These are phyloP conservation scores for Holacanthus passer DNA, from an alignment of 2,113 vertebrate species.

Conservation along the genomic window DNA sequence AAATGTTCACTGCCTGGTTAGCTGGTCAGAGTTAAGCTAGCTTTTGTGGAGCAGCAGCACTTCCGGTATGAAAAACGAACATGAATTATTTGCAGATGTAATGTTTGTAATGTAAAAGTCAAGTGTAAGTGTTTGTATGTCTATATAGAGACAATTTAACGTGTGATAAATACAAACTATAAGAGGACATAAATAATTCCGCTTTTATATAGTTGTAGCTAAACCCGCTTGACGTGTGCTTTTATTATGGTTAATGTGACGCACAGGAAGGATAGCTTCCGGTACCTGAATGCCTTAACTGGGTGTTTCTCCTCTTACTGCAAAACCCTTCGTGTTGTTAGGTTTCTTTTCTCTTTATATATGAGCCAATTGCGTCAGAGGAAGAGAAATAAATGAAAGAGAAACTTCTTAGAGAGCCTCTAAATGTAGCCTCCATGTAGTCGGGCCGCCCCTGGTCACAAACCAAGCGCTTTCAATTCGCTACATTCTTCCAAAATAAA, in stretches of 20 bases:
- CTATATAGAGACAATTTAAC: not conserved
- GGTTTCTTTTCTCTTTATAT: not conserved
- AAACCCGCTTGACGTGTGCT: not conserved
- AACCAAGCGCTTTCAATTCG: not conserved
- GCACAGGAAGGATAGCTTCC: no score
- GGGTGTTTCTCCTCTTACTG: not conserved
- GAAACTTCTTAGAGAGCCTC: not conserved
- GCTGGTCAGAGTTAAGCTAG: not conserved
- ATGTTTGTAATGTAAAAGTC: not conserved
- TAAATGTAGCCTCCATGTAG: accelerated
- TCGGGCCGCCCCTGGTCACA: not conserved
- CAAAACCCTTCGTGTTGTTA: not conserved
- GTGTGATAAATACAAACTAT: not conserved
- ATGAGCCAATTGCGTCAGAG: not conserved
- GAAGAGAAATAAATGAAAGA: no score
- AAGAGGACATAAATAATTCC: not conserved
- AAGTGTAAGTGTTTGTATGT: not conserved
- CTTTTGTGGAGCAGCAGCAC: accelerated
- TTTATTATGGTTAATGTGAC: not conserved
- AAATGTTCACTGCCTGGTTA: not conserved
- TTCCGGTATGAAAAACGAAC: constrained; percentile 34
- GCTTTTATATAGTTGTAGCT: not conserved
- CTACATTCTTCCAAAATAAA: constrained; percentile 29
- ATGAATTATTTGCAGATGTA: not conserved
- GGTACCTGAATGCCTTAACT: not conserved